Percentiles rank a stretch among this genome's conserved stretches.
Conservation (phyloP, 1,140 invertebrate species). For the Drosophila guanche region DNA sequence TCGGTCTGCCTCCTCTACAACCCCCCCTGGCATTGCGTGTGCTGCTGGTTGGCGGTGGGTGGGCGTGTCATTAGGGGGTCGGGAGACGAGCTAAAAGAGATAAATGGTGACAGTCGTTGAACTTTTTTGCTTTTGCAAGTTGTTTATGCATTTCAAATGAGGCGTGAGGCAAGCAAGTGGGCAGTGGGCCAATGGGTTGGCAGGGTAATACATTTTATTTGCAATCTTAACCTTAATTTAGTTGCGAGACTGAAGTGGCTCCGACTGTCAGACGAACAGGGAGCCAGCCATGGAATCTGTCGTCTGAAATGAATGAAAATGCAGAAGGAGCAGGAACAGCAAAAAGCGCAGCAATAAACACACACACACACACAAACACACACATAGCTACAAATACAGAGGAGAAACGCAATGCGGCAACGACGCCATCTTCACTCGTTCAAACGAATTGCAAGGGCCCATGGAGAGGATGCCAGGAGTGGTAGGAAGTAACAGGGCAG, state of each 20-base stretch:
- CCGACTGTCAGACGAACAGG: neutral
- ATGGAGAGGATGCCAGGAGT: neutral
- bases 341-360: slow-evolving; percentile 76
- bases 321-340: slow-evolving; percentile 52
- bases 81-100: slow-evolving; percentile 70
- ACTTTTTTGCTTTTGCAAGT: slow-evolving; percentile 77
- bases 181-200: neutral
- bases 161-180: slow-evolving; percentile 23
- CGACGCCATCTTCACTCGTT: slow-evolving; percentile 44
- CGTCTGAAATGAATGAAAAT: slow-evolving; percentile 78
- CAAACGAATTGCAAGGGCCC: slow-evolving; percentile 52
- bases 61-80: slow-evolving; percentile 79
- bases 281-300: slow-evolving; percentile 59
- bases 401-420: slow-evolving; percentile 48
- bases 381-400: slow-evolving; percentile 6
- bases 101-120: slow-evolving; percentile 80
- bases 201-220: slow-evolving; percentile 78
- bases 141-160: slow-evolving; percentile 81
- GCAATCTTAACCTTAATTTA: slow-evolving; percentile 81
- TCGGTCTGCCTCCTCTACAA: neutral
- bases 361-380: slow-evolving; percentile 16
- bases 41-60: slow-evolving; percentile 58
- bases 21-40: slow-evolving; percentile 25
- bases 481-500: slow-evolving; percentile 11
- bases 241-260: slow-evolving; percentile 67